These are phyloP conservation scores for Psilopsiagon aurifrons DNA, from an alignment of 2,113 vertebrate genomes.

Conservation along the genomic window DNA sequence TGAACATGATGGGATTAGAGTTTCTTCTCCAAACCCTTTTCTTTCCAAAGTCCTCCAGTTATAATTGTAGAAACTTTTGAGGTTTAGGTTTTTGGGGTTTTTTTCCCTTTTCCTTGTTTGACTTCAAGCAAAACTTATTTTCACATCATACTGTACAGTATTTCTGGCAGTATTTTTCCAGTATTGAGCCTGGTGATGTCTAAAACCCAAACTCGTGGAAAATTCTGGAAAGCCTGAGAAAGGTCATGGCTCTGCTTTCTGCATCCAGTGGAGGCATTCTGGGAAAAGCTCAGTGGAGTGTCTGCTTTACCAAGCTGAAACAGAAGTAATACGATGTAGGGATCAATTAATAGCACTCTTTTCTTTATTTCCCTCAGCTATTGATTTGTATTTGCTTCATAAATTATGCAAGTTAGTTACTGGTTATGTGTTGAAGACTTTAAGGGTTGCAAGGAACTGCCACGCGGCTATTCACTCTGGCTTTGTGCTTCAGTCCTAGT, in stretches of 20 bases:
- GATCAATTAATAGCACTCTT: not conserved
- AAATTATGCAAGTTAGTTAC: not conserved
- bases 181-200: not conserved
- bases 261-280: not conserved
- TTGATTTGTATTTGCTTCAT: not conserved
- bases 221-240: constrained; percentile 23
- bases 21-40: not conserved
- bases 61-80: constrained; percentile 24
- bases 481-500: not conserved
- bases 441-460: not conserved
- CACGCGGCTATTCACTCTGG: not conserved
- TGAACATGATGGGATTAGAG: constrained; percentile 30
- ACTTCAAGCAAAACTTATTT: constrained; percentile 32
- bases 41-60: not conserved
- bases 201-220: constrained; percentile 1
- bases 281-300: not conserved
- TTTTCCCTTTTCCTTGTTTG: not conserved
- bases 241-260: constrained; percentile 13
- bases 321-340: not conserved
- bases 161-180: not conserved
- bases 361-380: not conserved
- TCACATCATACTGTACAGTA: not conserved
- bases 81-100: not conserved
- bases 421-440: not conserved
- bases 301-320: not conserved